phyloP scores from a whole-genome alignment of 2,888 invertebrate genomes.

The Nyleta sp. region DNA sequence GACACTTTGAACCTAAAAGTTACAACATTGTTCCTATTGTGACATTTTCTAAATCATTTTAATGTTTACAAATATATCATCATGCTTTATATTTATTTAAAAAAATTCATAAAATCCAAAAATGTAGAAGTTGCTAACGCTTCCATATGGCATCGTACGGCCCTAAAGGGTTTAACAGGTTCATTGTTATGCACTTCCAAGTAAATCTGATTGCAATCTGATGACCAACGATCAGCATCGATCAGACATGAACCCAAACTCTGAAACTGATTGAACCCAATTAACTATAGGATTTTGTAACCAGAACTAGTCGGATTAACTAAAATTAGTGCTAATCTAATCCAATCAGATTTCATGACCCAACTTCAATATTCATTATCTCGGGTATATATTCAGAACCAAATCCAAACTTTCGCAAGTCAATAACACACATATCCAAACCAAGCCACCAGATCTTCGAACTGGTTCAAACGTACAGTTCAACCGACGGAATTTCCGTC shows the following conservation, averaged over 20 bases:
- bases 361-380: conserved; percentile 41
- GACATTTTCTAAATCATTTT: too few relatives aligned
- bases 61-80: too few relatives aligned
- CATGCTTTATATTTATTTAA: too few relatives aligned
- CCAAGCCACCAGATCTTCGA: conserved; percentile 5
- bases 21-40: too few relatives aligned
- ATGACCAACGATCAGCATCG: not conserved
- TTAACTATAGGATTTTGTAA: conserved; percentile 9
- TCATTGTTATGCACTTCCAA: too few relatives aligned
- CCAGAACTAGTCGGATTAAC: not conserved
- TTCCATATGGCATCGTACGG: too few relatives aligned
- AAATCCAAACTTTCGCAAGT: conserved; percentile 29
- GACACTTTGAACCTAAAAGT: conserved; percentile 29
- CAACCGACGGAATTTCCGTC: conserved; percentile 7
- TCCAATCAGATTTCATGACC: conserved; percentile 25
- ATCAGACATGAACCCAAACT: not conserved
- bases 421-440: conserved; percentile 23
- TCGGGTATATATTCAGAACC: conserved; percentile 17
- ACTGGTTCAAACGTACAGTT: conserved; percentile 17
- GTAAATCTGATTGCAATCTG: too few relatives aligned
- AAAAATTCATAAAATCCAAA: too few relatives aligned
- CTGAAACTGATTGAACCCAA: not conserved
- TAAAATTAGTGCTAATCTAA: conserved; percentile 30
- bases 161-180: too few relatives aligned
- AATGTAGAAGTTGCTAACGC: too few relatives aligned